phyloP scores from a whole-genome alignment of 1,140 invertebrate genomes.

The Choristoneura fumiferana region DNA sequence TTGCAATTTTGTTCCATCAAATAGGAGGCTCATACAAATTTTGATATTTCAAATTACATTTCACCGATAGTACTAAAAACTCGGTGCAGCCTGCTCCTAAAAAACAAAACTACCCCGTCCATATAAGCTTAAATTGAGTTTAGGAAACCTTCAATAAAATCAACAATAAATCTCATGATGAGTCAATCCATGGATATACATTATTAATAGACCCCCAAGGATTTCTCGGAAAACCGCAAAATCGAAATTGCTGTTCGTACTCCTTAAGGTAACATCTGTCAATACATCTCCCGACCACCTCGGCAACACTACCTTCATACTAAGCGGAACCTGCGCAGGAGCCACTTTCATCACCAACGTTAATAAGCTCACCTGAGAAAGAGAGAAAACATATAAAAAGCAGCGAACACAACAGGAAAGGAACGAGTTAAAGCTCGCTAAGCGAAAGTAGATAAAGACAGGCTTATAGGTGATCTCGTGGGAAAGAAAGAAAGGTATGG shows the following conservation, averaged over 20 bases:
- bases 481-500: conserved; percentile 42
- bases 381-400: conserved; percentile 31
- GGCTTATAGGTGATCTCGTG: conserved; percentile 32
- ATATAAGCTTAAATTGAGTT: too few species aligned
- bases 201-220: conserved; percentile 5
- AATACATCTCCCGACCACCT: conserved; percentile 32
- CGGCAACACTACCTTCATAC: conserved; percentile 8
- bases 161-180: too few species aligned
- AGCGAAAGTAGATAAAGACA: conserved; percentile 54
- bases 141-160: too few species aligned
- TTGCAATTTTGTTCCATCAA: too few species aligned
- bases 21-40: too few species aligned
- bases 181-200: too few species aligned
- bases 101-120: too few species aligned
- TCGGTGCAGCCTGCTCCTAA: too few species aligned
- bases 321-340: conserved; percentile 25
- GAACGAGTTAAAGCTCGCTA: conserved; percentile 34
- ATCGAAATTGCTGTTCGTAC: conserved; percentile 8
- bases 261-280: conserved; percentile 48
- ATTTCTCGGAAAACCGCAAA: background rate
- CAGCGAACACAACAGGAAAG: conserved; percentile 34
- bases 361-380: conserved; percentile 51
- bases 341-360: conserved; percentile 61
- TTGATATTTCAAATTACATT: too few species aligned
- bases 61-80: too few species aligned